These are phyloP conservation scores for Plecturocebus donacophilus DNA, from an alignment of 2,113 vertebrate species.

Conservation along the genomic window DNA sequence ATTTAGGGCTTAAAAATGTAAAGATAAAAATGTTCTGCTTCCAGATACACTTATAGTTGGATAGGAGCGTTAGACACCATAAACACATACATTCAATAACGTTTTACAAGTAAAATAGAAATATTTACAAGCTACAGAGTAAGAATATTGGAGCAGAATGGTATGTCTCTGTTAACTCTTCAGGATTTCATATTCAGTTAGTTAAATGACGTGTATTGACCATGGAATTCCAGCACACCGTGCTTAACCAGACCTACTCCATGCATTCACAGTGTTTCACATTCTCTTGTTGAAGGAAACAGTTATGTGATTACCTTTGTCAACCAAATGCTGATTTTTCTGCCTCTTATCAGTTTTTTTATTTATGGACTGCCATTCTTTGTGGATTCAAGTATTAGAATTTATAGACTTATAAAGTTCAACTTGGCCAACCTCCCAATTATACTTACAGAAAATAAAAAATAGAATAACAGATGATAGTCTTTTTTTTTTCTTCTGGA, in stretches of 20 bases:
- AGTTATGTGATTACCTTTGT: neutral
- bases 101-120: neutral
- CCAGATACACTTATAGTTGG: neutral
- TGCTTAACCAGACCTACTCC: neutral
- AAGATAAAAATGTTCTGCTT: neutral
- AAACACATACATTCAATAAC: neutral
- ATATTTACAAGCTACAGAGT: neutral
- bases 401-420: neutral
- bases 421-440: neutral
- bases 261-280: rapidly evolving
- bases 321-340: neutral
- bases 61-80: neutral
- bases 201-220: neutral
- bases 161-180: neutral
- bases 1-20: neutral
- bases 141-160: neutral
- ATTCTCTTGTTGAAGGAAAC: neutral
- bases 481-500: slow-evolving; percentile 2
- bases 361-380: neutral
- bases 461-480: neutral
- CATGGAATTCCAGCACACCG: no score
- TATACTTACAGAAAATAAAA: neutral
- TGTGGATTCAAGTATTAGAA: neutral
- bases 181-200: neutral
- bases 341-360: neutral